Evolutionary conservation across 2,888 invertebrate species (phyloP).

Genomic region (Oscheius sp.): DNA sequence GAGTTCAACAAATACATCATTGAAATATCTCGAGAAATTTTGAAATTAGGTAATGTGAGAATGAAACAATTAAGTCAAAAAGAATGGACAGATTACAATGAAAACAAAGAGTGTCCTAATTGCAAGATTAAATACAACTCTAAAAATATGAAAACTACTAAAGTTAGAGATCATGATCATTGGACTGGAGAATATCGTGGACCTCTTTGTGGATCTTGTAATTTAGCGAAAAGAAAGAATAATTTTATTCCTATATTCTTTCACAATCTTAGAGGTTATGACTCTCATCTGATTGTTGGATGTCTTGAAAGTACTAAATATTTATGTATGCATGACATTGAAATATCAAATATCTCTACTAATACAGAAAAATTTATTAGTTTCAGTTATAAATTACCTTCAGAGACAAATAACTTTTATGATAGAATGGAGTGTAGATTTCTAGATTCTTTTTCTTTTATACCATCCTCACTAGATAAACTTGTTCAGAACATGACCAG

Average conservation of each 20-base stretch:
- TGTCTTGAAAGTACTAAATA: slow-evolving; percentile 32
- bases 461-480: no score
- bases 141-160: slow-evolving; percentile 32
- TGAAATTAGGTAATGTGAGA: slow-evolving; percentile 29
- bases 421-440: no score
- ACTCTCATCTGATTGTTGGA: slow-evolving; percentile 48
- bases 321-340: slow-evolving; percentile 29
- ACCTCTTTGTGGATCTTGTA: slow-evolving; percentile 36
- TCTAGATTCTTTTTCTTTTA: no score
- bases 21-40: slow-evolving; percentile 26
- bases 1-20: no score
- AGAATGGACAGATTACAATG: slow-evolving; percentile 21
- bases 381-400: no score
- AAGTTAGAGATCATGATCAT: no score
- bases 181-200: slow-evolving; percentile 44
- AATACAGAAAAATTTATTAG: no score
- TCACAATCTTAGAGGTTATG: slow-evolving; percentile 51
- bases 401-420: no score
- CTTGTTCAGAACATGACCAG: no score
- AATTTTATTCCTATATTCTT: slow-evolving; percentile 51
- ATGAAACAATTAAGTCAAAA: slow-evolving; percentile 32
- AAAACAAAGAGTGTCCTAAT: slow-evolving; percentile 23
- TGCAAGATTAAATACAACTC: slow-evolving; percentile 24
- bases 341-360: slow-evolving; percentile 36
- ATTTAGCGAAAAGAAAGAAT: slow-evolving; percentile 40